phyloP scores from a whole-genome alignment of 2,797 vertebrate species.

The Nasua narica region DNA sequence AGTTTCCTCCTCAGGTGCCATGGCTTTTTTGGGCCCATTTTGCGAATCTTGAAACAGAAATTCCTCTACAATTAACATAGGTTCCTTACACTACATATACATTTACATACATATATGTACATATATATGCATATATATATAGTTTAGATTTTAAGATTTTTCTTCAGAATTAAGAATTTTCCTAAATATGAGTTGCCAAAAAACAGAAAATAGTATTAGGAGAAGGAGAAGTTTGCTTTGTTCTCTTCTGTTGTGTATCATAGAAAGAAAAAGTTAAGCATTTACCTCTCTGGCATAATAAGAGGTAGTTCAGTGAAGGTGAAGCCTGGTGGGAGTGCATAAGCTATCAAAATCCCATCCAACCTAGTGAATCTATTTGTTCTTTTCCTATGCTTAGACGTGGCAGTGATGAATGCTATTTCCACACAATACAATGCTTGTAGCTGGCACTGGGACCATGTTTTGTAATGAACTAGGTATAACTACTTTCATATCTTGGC shows the following conservation, averaged over 20 bases:
- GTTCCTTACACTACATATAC: background rate
- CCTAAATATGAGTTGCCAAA: background rate
- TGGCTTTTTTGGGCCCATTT: background rate
- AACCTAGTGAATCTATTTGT: background rate
- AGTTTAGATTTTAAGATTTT: background rate
- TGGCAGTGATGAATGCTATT: background rate
- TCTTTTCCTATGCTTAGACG: background rate
- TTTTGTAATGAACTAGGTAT: background rate
- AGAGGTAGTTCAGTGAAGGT: rapidly evolving
- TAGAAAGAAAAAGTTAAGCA: background rate
- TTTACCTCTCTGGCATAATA: background rate
- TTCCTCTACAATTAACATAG: background rate
- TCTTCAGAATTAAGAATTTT: background rate
- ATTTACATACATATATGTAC: background rate
- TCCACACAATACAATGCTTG: background rate
- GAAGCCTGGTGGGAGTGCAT: rapidly evolving
- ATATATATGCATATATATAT: rapidly evolving
- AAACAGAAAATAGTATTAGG: background rate
- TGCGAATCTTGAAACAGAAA: background rate
- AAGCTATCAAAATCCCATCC: background rate
- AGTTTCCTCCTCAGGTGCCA: background rate
- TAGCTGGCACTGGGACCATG: background rate
- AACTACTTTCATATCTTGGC: background rate
- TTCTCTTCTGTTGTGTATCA: background rate
- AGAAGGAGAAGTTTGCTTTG: background rate